Base-by-base conservation (phyloP, 2,113 vertebrate species). In the Triplophysa siluroides region DNA sequence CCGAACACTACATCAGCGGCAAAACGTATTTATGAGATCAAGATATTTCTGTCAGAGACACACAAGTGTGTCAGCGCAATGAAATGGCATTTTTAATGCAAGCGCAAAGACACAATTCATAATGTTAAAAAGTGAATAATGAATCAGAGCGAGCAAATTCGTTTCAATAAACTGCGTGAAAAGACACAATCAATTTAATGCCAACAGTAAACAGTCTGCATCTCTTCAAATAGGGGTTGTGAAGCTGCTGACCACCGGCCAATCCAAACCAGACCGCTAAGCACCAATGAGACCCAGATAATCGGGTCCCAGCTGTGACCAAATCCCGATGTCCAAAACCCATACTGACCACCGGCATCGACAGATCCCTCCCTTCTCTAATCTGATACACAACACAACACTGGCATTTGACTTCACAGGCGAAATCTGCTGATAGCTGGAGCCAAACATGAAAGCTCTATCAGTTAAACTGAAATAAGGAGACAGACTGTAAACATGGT, bases 241-340 rank as follows among this genome's bases (percentile, higher is more conserved):
- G 33, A 38, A 87, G 87, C 72, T 86, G 84, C 74, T 75, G 41
- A 76, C 84, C 84, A 86, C 83, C 78, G 50, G 50, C 54, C 54
- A 58, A 12, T 73, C 29, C 56, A 38, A 60, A 16, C 3, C 19
- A 61, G 24, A n/a, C 50, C 0, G 10, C 24, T 29, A 54, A 71
- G 18, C 24, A 54, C 68, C 26, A 21, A 56, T 13, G 50, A 56
- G 18, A 38, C 7, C 71, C 43, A 74, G n/a, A 74, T 9, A 38
- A 41, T 54, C 41, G 10, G 41, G 21, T 1, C 41, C 41, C 65
- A 68, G n/a, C 65, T 47, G 65, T n/a, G 54, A 58, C 54, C 16
- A 58, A 58, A n/a, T 3, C 19, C 18, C 19, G 19, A 8, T 58
- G 19, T 2, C 19, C 65, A 68, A 45, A n/a, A 45, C 12, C 65